A percentile compares a stretch with the other conserved stretches of the same genome.
These are phyloP conservation scores for Apodemia zela DNA, from an alignment of 2,888 invertebrate species.

Conservation along the genomic window DNA sequence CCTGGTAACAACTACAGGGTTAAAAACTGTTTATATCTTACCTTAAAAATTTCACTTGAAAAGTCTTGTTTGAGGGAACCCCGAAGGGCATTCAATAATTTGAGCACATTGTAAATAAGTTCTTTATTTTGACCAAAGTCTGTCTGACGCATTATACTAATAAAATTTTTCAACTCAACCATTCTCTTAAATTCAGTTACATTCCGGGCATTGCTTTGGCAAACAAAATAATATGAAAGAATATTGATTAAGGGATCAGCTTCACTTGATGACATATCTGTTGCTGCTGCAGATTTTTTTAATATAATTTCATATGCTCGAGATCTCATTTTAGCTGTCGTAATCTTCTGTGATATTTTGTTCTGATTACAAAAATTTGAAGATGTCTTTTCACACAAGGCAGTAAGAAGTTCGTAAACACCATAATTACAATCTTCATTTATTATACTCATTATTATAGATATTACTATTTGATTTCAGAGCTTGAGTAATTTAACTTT, in stretches of 20 bases:
- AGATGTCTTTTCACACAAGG: slow-evolving; percentile 60
- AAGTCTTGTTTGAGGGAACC: slow-evolving; percentile 54
- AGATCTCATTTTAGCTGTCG: slow-evolving; percentile 59
- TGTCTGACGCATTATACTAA: slow-evolving; percentile 45
- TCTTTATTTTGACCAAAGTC: slow-evolving; percentile 53
- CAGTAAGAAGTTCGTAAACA: slow-evolving; percentile 61
- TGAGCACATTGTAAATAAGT: slow-evolving; percentile 47
- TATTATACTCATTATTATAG: background rate
- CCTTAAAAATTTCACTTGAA: slow-evolving; percentile 59
- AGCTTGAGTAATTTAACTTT: no score
- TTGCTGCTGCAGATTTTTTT: slow-evolving; percentile 52
- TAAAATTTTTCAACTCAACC: slow-evolving; percentile 53
- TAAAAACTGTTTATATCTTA: slow-evolving; percentile 31
- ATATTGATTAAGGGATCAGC: slow-evolving; percentile 60
- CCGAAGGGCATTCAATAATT: slow-evolving; percentile 52
- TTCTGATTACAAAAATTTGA: slow-evolving; percentile 49
- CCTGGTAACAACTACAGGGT: no score
- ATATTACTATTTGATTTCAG: background rate
- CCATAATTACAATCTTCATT: slow-evolving; percentile 42
- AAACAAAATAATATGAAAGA: slow-evolving; percentile 55
- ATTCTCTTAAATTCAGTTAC: slow-evolving; percentile 59
- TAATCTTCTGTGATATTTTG: slow-evolving; percentile 49
- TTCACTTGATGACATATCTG: slow-evolving; percentile 26
- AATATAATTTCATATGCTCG: slow-evolving; percentile 65
- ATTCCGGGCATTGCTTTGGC: slow-evolving; percentile 56